Base-by-base conservation (phyloP, 2,888 invertebrate species). In the Sepiola atlantica region DNA sequence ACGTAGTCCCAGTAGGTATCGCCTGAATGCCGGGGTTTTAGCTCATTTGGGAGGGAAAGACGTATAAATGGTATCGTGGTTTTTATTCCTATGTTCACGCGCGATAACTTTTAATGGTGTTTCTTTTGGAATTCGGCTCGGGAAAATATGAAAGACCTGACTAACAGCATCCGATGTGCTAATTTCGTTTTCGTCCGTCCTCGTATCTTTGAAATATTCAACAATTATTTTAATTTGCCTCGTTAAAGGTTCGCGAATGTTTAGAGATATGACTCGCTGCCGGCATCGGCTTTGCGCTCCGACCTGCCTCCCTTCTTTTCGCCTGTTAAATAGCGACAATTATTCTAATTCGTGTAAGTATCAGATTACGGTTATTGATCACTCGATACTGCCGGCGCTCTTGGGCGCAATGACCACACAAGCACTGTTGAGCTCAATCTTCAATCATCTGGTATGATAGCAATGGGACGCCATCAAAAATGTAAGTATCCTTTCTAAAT, bases 71-170 rank as follows among this genome's bases (percentile, higher is more conserved):
- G 32, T 14, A 18, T 77, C 16, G 32, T n/a, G 77, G 77, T 77
- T 77, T 77, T 77, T 77, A 77, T 77, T 77, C n/a, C n/a, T 77
- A 77, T 77, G 77, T 32, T 77, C 77, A 77, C 77, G 77, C 77
- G 77, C n/a, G n/a, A n/a, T 77, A 77, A n/a, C 77, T 77, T 77
- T 77, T 77, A 77, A 77, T 77, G 77, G 32, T n/a, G 16, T 77
- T 77, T 12, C n/a, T 77, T 45, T 45, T 77, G n/a, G 32, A 32
- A 77, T 32, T 18, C n/a, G n/a, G 77, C 77, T 28, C 77, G 10
- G 77, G 77, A 77, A 77, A 77, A 77, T 12, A 32, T n/a, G 77
- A 16, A 18, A 16, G 77, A 16, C 0, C n/a, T n/a, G 32, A 77
- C n/a, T n/a, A 77, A 77, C n/a, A n/a, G n/a, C n/a, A 77, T 32